Percentiles rank a stretch among this genome's conserved stretches.
phyloP scores from a whole-genome alignment of 2,113 vertebrate genomes.

The Hiodon tergisus region DNA sequence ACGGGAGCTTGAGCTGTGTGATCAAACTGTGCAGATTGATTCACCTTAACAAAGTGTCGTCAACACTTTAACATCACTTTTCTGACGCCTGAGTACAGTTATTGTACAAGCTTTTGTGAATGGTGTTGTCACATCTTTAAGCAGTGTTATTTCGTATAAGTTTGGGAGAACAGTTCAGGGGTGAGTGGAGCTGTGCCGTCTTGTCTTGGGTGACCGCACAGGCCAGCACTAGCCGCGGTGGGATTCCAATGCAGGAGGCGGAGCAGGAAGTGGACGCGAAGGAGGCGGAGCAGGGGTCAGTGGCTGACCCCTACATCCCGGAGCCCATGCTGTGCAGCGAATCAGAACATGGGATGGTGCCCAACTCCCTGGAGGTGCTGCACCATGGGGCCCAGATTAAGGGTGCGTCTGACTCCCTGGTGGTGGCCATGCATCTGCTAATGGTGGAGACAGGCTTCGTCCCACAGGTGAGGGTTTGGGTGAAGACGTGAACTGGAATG shows the following conservation, averaged over 20 bases:
- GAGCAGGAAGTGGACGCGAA: background rate
- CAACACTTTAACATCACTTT: no score
- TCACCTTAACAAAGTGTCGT: no score
- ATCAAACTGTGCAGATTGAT: no score
- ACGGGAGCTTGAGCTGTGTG: background rate
- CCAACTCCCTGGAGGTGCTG: slow-evolving; percentile 78
- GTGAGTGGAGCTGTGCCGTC: background rate
- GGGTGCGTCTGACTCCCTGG: slow-evolving; percentile 68
- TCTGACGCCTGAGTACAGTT: no score
- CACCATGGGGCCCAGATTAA: slow-evolving; percentile 62
- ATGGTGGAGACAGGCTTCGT: slow-evolving; percentile 89
- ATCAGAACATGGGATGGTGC: slow-evolving; percentile 71
- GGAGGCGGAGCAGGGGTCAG: slow-evolving; percentile 30
- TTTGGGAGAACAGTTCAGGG: no score
- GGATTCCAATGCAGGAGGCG: background rate
- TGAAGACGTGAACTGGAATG: no score
- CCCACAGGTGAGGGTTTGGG: slow-evolving; percentile 64
- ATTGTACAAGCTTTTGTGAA: no score
- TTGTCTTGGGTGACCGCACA: background rate
- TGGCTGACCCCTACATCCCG: slow-evolving; percentile 40
- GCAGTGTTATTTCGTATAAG: no score
- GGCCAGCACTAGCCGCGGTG: slow-evolving; percentile 8
- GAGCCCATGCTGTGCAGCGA: slow-evolving; percentile 91
- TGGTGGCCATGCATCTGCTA: slow-evolving; percentile 74
- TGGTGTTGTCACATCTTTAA: no score